These are phyloP conservation scores for Rhagologus leucostigma DNA, from an alignment of 2,113 vertebrate species.

Conservation along the genomic window DNA sequence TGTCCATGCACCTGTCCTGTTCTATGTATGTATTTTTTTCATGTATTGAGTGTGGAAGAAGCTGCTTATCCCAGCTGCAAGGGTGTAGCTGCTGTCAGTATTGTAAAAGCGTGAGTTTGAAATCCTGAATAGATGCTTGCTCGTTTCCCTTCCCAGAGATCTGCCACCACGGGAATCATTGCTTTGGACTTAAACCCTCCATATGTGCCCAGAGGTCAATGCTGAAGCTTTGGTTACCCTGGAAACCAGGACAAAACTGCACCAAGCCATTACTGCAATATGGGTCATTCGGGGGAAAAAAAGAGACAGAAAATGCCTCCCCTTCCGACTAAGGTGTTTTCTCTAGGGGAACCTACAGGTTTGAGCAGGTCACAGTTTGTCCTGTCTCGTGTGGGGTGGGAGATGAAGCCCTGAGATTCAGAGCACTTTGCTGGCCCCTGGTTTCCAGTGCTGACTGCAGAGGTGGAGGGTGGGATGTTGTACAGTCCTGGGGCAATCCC, in stretches of 20 bases:
- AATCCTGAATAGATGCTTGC: background rate
- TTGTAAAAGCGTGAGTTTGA: background rate
- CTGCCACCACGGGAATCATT: background rate
- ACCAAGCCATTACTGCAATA: background rate
- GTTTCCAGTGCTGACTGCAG: background rate
- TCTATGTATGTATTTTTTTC: background rate
- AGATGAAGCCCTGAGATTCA: background rate
- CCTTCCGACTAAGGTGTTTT: background rate
- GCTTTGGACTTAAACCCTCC: conserved; percentile 4
- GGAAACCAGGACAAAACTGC: background rate
- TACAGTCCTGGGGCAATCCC: background rate
- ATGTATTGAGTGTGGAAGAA: background rate
- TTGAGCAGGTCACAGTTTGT: background rate
- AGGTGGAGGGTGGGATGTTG: background rate
- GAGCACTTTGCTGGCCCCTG: background rate
- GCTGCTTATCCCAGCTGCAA: background rate
- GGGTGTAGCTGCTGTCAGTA: background rate
- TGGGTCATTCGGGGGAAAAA: background rate
- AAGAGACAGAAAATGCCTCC: background rate
- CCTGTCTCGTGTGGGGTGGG: background rate
- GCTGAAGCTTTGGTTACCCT: background rate
- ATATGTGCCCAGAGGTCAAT: background rate
- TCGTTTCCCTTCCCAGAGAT: background rate
- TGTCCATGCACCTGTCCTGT: background rate
- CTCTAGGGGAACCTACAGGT: background rate